A percentile compares a stretch with the other conserved stretches of the same genome.
These are phyloP conservation scores for Cylindroiulus punctatus DNA, from an alignment of 2,888 invertebrate genomes.

Conservation along the genomic window DNA sequence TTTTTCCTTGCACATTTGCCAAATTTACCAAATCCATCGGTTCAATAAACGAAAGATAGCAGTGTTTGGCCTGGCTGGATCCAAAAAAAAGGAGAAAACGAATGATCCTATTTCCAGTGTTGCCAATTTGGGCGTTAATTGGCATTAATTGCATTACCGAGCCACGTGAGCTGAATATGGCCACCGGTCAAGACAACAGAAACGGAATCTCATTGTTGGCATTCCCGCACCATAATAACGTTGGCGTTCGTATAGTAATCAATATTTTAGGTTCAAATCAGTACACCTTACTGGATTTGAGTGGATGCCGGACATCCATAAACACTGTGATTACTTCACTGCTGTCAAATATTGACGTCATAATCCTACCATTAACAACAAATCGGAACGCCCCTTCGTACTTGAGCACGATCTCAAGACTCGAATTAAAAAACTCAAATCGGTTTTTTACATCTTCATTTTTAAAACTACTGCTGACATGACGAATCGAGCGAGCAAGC, in stretches of 20 bases:
- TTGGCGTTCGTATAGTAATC: no score
- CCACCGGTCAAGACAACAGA: neutral
- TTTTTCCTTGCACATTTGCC: no score
- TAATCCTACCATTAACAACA: neutral
- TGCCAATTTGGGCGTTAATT: neutral
- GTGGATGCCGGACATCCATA: no score
- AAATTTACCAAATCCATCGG: neutral
- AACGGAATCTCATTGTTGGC: constrained; percentile 44
- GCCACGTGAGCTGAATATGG: neutral
- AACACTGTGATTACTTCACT: no score
- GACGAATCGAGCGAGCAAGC: neutral
- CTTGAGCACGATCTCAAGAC: neutral
- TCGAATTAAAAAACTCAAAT: neutral
- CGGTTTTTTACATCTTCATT: neutral
- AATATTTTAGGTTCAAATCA: no score
- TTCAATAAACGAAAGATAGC: neutral
- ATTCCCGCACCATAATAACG: no score
- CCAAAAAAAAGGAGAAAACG: neutral
- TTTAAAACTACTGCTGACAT: neutral
- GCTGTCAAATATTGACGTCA: no score
- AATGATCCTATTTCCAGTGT: neutral
- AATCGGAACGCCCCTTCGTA: neutral
- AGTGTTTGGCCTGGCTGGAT: neutral
- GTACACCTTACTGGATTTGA: no score
- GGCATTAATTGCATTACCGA: neutral